These are phyloP conservation scores for Tenebrosternarchus preto DNA, from an alignment of 2,113 vertebrate genomes.

Conservation along the genomic window DNA sequence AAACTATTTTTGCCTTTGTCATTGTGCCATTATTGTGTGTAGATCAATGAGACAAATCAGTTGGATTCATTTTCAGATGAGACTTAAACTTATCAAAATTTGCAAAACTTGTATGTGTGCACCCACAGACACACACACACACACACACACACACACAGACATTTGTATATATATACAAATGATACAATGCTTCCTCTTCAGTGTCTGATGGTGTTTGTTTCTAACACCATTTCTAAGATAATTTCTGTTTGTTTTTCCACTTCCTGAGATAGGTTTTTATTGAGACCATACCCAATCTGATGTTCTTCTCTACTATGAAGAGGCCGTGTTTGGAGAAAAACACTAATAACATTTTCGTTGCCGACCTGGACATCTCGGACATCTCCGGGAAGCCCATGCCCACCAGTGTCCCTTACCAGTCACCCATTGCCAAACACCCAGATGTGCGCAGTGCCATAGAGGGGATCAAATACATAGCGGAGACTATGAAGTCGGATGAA, in stretches of 20 bases:
- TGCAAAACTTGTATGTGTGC: too few relatives aligned
- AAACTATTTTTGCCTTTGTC: too few relatives aligned
- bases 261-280: slow-evolving; percentile 85
- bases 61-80: too few relatives aligned
- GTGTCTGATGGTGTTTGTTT: too few relatives aligned
- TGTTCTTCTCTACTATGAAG: slow-evolving; percentile 99
- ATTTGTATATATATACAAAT: too few relatives aligned
- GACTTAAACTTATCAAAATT: too few relatives aligned
- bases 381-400: slow-evolving; percentile 92
- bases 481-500: slow-evolving; percentile 95
- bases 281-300: slow-evolving; percentile 93
- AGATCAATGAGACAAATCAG: too few relatives aligned
- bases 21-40: too few relatives aligned
- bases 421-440: slow-evolving; percentile 88
- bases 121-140: too few relatives aligned
- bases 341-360: slow-evolving; percentile 83
- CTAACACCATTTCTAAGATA: not conserved
- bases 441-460: slow-evolving; percentile 97
- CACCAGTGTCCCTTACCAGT: slow-evolving; percentile 85
- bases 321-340: slow-evolving; percentile 87
- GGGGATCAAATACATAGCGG: slow-evolving; percentile 97
- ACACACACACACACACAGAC: too few relatives aligned
- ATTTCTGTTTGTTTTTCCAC: not conserved
- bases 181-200: too few relatives aligned
- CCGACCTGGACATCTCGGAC: slow-evolving; percentile 95